Conservation (phyloP, 1,140 invertebrate species). For the Apis mellifera region Amel_HAv3.1 CM009935.2:7919501-7920000, state of each 20-base stretch:
- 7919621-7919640: no score
- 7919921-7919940: conserved; percentile 68
- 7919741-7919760: background rate
- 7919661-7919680: no score
- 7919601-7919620: no score
- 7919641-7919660: no score
- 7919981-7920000: conserved; percentile 68
- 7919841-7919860: conserved; percentile 34
- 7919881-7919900: conserved; percentile 64
- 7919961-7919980: conserved; percentile 67
- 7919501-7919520: conserved; percentile 22
- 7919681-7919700: no score
- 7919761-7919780: no score
- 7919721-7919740: no score
- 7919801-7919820: conserved; percentile 48
- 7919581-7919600: background rate
- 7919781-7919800: background rate
- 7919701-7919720: no score
- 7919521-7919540: conserved; percentile 6
- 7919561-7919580: conserved; percentile 8
- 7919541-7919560: background rate
- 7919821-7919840: conserved; percentile 11
- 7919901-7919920: conserved; percentile 58
- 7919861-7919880: conserved; percentile 33
- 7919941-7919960: conserved; percentile 71